Conservation (phyloP, 2,888 invertebrate genomes). For the Lithophane semibrunnea region DNA sequence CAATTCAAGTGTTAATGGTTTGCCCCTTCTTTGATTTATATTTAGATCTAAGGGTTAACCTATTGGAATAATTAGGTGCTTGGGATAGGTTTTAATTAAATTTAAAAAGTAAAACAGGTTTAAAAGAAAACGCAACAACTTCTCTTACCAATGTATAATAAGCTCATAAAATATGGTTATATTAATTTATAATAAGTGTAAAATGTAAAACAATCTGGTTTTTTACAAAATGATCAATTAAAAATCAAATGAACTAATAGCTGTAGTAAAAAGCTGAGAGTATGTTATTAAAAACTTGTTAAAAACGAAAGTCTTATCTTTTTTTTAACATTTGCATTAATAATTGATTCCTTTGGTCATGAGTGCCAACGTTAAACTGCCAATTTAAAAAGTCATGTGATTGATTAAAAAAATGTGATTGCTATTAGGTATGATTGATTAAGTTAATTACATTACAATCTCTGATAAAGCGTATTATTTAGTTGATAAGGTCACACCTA, state of each 20-base stretch:
- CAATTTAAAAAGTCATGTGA: conserved; percentile 71
- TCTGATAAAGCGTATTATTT: conserved; percentile 45
- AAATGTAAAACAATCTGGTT: background rate
- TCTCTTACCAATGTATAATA: background rate
- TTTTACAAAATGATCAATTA: background rate
- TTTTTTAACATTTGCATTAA: conserved; percentile 3
- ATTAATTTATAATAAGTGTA: background rate
- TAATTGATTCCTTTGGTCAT: conserved; percentile 27
- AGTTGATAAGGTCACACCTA: conserved; percentile 48
- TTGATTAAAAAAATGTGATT: conserved; percentile 67
- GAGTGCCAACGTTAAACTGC: conserved; percentile 48
- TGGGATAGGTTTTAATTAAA: no score
- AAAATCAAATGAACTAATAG: background rate
- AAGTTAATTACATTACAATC: conserved; percentile 58
- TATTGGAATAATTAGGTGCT: background rate
- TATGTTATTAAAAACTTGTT: background rate
- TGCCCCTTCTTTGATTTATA: background rate
- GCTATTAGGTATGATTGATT: conserved; percentile 63
- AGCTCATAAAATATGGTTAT: background rate
- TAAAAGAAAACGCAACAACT: no score
- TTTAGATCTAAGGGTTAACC: background rate
- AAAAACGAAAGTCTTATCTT: background rate
- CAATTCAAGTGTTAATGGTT: background rate
- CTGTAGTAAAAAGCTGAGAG: background rate
- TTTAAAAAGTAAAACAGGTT: background rate